Conservation (phyloP, 1,140 invertebrate genomes). For the Sipha flava region DNA sequence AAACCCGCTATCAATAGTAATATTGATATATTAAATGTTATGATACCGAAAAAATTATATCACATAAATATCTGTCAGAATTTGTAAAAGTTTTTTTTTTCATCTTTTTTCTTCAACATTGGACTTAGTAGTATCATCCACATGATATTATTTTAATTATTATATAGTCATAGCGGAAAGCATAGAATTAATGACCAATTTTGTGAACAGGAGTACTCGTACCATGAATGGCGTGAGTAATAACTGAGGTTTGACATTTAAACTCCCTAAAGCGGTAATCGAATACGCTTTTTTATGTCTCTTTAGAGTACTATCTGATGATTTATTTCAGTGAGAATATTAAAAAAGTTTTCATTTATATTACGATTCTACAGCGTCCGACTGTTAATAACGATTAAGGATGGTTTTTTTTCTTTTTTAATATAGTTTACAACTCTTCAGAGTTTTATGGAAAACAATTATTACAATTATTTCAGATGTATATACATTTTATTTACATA, state of each 20-base stretch:
- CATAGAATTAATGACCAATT: not conserved
- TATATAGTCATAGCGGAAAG: too few relatives aligned
- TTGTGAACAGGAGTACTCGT: not conserved
- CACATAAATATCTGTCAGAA: not conserved
- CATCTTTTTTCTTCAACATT: not conserved
- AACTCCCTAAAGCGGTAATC: not conserved
- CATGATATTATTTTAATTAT: too few relatives aligned
- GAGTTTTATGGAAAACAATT: not conserved
- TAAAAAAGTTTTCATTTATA: slow-evolving; percentile 25
- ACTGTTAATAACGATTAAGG: slow-evolving; percentile 13
- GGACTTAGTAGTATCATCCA: too few relatives aligned
- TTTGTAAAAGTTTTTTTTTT: not conserved
- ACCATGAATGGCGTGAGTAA: not conserved
- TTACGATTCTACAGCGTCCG: not conserved
- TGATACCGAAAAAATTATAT: not conserved
- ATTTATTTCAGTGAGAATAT: slow-evolving; percentile 5
- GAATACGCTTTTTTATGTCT: not conserved
- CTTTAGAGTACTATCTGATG: not conserved
- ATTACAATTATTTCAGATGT: not conserved
- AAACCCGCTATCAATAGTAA: not conserved
- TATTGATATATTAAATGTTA: not conserved
- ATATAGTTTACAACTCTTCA: not conserved
- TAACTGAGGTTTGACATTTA: slow-evolving; percentile 2
- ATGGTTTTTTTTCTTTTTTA: not conserved
- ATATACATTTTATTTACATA: not conserved